Evolutionary conservation across 2,113 vertebrate species (phyloP).

Genomic region (Oreochromis aureus): DNA sequence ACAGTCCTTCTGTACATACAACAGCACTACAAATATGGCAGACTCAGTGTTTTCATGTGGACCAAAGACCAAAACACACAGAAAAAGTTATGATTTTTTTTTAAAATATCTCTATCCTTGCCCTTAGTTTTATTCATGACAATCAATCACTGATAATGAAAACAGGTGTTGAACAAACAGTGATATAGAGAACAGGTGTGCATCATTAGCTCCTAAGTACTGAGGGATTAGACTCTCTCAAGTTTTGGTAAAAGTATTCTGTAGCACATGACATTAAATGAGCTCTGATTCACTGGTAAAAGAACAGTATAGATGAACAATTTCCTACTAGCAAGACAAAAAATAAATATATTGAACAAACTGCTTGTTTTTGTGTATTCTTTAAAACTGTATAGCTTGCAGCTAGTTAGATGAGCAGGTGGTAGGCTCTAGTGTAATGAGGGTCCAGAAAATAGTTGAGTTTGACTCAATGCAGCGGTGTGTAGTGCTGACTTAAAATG

Average conservation of each 20-base stretch:
- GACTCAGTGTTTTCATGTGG: not conserved
- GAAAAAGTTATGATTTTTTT: not conserved
- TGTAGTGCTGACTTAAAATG: not conserved
- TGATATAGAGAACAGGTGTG: not conserved
- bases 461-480: not conserved
- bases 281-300: not conserved
- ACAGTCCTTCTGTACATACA: not conserved
- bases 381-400: not conserved
- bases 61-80: not conserved
- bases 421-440: not conserved
- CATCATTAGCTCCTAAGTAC: not conserved
- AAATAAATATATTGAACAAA: not conserved
- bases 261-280: not conserved
- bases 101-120: not conserved
- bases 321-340: not conserved
- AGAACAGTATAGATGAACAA: not conserved
- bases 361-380: not conserved
- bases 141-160: not conserved
- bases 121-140: not conserved
- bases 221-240: not conserved
- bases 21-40: not conserved
- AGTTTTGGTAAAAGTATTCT: not conserved
- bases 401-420: not conserved
- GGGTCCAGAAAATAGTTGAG: not conserved
- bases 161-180: slow-evolving; percentile 5